Evolutionary conservation across 2,797 vertebrate genomes (phyloP).

Genomic region (Tolypeutes matacus): DNA sequence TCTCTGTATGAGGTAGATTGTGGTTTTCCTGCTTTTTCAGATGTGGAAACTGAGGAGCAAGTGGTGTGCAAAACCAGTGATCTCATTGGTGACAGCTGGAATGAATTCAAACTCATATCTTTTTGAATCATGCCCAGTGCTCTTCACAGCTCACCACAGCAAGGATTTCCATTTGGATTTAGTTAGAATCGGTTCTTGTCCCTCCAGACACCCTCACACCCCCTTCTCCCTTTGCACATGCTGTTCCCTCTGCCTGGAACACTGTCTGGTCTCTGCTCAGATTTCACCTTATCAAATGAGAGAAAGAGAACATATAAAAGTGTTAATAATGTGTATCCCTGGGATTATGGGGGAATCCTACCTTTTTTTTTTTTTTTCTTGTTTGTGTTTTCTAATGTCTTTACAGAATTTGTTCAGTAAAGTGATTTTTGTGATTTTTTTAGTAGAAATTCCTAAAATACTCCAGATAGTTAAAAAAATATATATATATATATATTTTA

Average conservation of each 20-base stretch:
- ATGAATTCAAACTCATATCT: neutral
- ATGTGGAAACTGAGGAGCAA: neutral
- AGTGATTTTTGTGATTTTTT: neutral
- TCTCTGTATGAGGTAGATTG: neutral
- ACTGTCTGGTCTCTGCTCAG: neutral
- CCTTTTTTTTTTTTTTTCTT: neutral
- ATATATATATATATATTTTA: too few relatives aligned
- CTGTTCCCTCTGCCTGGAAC: neutral
- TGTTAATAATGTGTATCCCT: too few relatives aligned
- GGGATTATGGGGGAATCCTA: fast-evolving
- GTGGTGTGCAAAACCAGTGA: neutral
- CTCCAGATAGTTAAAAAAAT: neutral
- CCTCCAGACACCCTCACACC: too few relatives aligned
- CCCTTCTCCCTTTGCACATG: neutral
- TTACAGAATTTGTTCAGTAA: neutral
- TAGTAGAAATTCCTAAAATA: neutral
- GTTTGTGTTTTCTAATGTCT: neutral
- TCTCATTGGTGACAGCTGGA: neutral
- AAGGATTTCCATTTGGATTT: neutral
- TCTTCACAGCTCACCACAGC: neutral
- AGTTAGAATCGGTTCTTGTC: neutral
- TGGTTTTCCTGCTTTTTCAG: neutral
- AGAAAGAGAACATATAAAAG: neutral
- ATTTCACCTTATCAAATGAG: neutral
- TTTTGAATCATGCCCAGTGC: neutral